These are phyloP conservation scores for Drusus annulatus DNA, from an alignment of 1,140 invertebrate genomes.

Conservation along the genomic window DNA sequence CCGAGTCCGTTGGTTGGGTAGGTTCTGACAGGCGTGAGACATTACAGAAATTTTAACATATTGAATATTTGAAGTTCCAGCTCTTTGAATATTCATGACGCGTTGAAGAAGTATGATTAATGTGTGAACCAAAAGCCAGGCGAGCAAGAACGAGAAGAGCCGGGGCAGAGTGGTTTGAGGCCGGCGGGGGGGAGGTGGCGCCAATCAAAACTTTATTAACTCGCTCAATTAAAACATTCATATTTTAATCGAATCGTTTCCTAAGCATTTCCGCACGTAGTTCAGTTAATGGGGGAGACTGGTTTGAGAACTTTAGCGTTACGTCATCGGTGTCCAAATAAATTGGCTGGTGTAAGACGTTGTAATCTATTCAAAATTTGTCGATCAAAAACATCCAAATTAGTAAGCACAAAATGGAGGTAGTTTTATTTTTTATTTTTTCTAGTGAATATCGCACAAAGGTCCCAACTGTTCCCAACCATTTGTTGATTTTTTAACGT, in stretches of 20 bases:
- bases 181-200: not conserved
- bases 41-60: conserved; percentile 41
- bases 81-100: conserved; percentile 38
- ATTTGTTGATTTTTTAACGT: too few relatives aligned
- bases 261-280: not conserved
- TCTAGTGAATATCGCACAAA: too few relatives aligned
- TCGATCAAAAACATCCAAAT: not conserved
- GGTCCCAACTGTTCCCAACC: too few relatives aligned
- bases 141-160: not conserved
- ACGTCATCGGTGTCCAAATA: too few relatives aligned
- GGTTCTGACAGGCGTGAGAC: conserved; percentile 41
- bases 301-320: too few relatives aligned
- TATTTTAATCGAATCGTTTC: conserved; percentile 17
- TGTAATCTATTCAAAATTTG: not conserved
- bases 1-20: not conserved
- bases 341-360: too few relatives aligned
- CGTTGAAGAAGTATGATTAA: conserved; percentile 51
- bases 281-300: not conserved
- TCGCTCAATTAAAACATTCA: conserved; percentile 12
- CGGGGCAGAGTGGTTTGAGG: not conserved
- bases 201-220: conserved; percentile 9
- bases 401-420: too few relatives aligned
- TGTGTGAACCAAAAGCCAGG: conserved; percentile 44
- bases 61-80: conserved; percentile 2
- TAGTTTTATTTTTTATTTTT: too few relatives aligned